A percentile compares a stretch with the other conserved stretches of the same genome.
Conservation (phyloP, 2,888 invertebrate genomes). For the Darwinula stevensoni region DNA sequence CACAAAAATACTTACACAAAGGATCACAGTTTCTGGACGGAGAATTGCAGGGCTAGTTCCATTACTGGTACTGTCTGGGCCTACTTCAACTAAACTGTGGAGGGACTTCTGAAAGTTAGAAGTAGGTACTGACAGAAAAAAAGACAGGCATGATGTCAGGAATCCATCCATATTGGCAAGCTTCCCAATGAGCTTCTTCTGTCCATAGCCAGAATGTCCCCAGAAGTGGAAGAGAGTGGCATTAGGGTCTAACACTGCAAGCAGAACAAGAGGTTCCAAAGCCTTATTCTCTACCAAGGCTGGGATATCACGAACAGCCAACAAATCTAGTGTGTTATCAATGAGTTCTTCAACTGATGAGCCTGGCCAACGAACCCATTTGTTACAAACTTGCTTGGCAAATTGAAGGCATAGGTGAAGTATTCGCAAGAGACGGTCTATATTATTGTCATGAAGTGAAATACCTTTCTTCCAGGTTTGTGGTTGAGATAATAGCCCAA, state of each 20-base stretch:
- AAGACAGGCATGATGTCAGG: too few species aligned
- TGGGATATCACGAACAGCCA: too few species aligned
- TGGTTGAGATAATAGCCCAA: background rate
- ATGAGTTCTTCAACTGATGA: background rate
- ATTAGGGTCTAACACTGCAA: background rate
- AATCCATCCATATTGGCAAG: background rate
- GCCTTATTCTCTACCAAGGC: too few species aligned
- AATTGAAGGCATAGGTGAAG: too few species aligned
- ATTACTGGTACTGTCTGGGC: too few species aligned
- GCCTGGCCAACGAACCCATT: background rate
- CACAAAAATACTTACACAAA: background rate
- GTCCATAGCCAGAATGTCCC: background rate
- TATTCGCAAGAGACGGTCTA: too few species aligned
- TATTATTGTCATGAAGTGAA: too few species aligned
- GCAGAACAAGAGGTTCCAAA: conserved; percentile 1
- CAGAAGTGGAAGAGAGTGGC: background rate
- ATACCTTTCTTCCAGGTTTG: too few species aligned
- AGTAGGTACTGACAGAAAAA: too few species aligned
- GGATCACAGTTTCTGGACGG: background rate
- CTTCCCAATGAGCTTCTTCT: background rate
- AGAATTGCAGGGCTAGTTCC: too few species aligned
- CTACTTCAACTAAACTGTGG: background rate
- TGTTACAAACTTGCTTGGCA: background rate
- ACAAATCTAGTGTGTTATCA: background rate
- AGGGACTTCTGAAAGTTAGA: background rate